These are phyloP conservation scores for Tigriopus californicus DNA, from an alignment of 2,888 invertebrate species.

Conservation along the genomic window DNA sequence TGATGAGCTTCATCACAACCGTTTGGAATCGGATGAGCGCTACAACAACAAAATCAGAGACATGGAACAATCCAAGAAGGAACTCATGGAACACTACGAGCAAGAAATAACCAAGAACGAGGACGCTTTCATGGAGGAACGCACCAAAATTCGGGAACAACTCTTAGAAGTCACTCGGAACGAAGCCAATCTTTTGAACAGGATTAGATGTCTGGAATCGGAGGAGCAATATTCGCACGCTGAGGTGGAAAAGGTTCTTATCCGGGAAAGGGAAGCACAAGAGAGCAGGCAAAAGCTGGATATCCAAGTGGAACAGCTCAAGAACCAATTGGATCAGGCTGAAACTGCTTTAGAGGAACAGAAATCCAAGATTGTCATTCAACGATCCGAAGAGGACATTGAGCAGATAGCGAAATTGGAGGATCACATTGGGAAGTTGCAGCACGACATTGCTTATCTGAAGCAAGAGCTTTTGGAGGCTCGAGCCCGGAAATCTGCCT, in stretches of 20 bases:
- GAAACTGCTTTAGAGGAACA: background rate
- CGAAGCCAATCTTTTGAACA: conserved; percentile 9
- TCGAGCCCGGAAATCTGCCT: conserved; percentile 6
- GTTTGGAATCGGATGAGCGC: background rate
- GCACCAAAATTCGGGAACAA: background rate
- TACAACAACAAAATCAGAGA: background rate
- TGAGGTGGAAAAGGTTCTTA: background rate
- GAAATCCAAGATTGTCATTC: background rate
- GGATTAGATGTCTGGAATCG: conserved; percentile 9
- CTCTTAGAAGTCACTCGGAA: background rate
- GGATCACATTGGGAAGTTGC: background rate
- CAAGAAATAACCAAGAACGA: background rate
- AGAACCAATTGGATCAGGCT: background rate
- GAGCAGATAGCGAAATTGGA: background rate
- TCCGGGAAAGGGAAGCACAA: background rate
- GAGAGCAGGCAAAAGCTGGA: background rate
- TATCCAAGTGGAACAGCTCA: background rate
- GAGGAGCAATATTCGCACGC: background rate
- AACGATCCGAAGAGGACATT: background rate
- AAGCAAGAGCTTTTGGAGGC: conserved; percentile 2
- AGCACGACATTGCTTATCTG: background rate
- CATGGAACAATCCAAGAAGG: background rate
- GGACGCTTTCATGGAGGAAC: background rate
- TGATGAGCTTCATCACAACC: background rate
- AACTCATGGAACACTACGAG: background rate